These are phyloP conservation scores for Drosophila neocordata DNA, from an alignment of 1,140 invertebrate species.

Conservation along the genomic window DNA sequence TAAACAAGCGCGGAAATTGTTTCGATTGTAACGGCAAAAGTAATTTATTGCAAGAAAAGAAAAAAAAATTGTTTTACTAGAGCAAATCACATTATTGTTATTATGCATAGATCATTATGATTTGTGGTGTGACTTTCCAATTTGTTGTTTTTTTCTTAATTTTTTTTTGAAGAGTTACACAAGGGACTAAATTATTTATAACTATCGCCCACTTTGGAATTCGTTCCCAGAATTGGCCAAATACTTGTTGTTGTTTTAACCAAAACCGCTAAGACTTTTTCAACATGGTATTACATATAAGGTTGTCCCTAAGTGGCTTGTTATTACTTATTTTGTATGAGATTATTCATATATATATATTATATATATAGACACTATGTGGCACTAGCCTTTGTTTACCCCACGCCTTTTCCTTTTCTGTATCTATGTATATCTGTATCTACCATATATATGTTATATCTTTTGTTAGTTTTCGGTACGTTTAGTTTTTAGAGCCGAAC, in stretches of 20 bases:
- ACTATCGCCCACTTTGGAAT: constrained; percentile 17
- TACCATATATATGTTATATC: neutral
- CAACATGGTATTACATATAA: constrained; percentile 31
- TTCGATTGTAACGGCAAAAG: constrained; percentile 59
- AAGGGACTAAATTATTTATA: constrained; percentile 4
- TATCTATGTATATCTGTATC: neutral
- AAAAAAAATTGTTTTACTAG: constrained; percentile 55
- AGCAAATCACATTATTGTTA: constrained; percentile 45
- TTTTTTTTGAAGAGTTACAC: constrained; percentile 24
- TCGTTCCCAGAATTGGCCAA: constrained; percentile 14
- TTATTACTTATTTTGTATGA: constrained; percentile 41
- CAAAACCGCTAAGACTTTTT: constrained; percentile 30
- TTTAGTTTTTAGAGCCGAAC: constrained; percentile 72
- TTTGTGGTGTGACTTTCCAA: constrained; percentile 46
- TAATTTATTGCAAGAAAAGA: constrained; percentile 40
- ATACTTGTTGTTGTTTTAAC: constrained; percentile 32
- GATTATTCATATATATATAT: constrained; percentile 38
- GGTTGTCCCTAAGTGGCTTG: constrained; percentile 48
- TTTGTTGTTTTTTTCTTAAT: constrained; percentile 20
- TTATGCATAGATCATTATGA: constrained; percentile 39
- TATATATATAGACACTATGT: neutral
- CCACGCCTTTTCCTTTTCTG: constrained; percentile 39
- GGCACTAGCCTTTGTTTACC: constrained; percentile 38
- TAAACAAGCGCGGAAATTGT: constrained; percentile 70
- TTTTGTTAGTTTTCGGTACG: constrained; percentile 33